These are phyloP conservation scores for Microctonus hyperodae DNA, from an alignment of 2,888 invertebrate species.

Conservation along the genomic window DNA sequence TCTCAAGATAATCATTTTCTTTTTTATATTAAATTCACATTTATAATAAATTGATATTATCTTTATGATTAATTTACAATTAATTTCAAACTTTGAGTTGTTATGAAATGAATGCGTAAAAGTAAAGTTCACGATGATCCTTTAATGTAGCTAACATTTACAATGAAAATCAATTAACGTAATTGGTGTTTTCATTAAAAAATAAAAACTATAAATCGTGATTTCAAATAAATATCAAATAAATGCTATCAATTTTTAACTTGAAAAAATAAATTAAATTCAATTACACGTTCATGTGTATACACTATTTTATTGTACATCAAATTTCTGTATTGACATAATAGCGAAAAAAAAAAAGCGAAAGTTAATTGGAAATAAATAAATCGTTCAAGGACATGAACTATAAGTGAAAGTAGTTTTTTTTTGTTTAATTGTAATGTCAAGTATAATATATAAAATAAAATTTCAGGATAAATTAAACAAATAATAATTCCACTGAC, in stretches of 20 bases:
- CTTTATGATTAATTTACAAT: not conserved
- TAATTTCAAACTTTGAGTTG: not conserved
- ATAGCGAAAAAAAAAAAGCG: not conserved
- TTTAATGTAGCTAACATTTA: no score
- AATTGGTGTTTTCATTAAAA: not conserved
- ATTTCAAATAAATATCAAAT: no score
- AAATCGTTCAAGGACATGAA: constrained; percentile 4
- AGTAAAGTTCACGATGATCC: not conserved
- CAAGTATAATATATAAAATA: not conserved
- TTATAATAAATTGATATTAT: not conserved
- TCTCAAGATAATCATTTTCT: not conserved
- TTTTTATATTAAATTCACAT: not conserved
- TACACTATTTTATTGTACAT: not conserved
- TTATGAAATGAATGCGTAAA: constrained; percentile 1
- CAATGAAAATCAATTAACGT: not conserved
- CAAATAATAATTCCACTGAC: constrained; percentile 25
- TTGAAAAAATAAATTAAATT: no score
- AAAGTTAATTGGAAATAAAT: constrained; percentile 3
- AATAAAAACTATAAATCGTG: no score
- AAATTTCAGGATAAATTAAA: constrained; percentile 13
- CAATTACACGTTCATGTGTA: not conserved
- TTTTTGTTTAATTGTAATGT: not conserved
- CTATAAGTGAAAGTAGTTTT: not conserved
- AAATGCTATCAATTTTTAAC: no score
- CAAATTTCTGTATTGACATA: not conserved